Evolutionary conservation across 2,113 vertebrate genomes (phyloP).

Genomic region (Sinosuthora webbiana): DNA sequence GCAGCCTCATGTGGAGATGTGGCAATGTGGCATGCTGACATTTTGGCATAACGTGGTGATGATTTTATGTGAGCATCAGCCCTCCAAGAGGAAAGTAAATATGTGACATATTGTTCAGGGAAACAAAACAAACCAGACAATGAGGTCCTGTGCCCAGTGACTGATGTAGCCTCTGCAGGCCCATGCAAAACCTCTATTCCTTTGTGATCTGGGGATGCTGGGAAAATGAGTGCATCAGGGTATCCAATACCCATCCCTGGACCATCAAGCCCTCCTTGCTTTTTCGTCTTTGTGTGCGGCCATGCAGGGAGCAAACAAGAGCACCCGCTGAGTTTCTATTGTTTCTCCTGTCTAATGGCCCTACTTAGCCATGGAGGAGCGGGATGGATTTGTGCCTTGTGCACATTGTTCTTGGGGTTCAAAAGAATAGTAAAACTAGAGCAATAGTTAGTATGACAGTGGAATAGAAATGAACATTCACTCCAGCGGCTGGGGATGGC

Average conservation of each 20-base stretch:
- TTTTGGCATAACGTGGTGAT: slow-evolving; percentile 44
- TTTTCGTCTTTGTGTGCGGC: slow-evolving; percentile 63
- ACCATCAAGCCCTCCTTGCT: slow-evolving; percentile 37
- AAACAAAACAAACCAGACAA: slow-evolving; percentile 64
- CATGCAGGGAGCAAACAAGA: slow-evolving; percentile 53
- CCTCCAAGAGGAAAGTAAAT: slow-evolving; percentile 56
- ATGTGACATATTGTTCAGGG: slow-evolving; percentile 59
- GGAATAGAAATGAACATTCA: slow-evolving; percentile 60
- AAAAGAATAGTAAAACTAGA: slow-evolving; percentile 66
- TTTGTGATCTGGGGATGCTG: slow-evolving; percentile 51
- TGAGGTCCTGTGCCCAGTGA: slow-evolving; percentile 46
- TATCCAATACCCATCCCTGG: slow-evolving; percentile 43
- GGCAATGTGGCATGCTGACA: slow-evolving; percentile 12
- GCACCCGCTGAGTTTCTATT: slow-evolving; percentile 54
- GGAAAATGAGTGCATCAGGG: slow-evolving; percentile 42
- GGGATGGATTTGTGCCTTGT: slow-evolving; percentile 49
- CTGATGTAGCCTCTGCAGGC: slow-evolving; percentile 33
- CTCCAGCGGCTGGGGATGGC: slow-evolving; percentile 29
- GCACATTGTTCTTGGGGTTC: slow-evolving; percentile 58
- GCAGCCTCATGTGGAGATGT: slow-evolving; percentile 42
- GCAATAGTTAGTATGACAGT: slow-evolving; percentile 59
- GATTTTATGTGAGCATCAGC: slow-evolving; percentile 40
- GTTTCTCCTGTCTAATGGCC: slow-evolving; percentile 66
- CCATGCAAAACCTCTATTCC: slow-evolving; percentile 21
- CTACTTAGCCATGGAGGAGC: slow-evolving; percentile 56